Conservation (phyloP, 2,888 invertebrate species). For the Epistrophella euchroma region DNA sequence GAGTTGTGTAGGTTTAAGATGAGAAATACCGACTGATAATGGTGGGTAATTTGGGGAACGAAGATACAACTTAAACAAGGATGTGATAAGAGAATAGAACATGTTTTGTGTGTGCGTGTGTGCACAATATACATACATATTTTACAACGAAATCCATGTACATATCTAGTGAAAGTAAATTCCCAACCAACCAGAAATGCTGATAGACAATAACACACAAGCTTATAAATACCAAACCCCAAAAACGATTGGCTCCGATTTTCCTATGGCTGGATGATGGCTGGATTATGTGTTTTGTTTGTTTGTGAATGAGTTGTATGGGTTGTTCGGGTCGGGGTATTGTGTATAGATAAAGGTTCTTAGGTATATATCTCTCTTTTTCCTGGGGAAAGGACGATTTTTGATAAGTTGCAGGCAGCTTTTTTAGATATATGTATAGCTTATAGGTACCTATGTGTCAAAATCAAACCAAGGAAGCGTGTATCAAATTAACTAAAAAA, state of each 20-base stretch:
- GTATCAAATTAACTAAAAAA: too few species aligned
- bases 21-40: not conserved
- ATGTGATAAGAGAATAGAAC: constrained; percentile 14
- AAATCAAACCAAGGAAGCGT: too few species aligned
- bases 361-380: not conserved
- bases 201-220: constrained; percentile 21
- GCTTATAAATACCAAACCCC: constrained; percentile 22
- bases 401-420: not conserved
- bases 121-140: not conserved
- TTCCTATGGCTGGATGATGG: not conserved
- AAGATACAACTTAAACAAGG: not conserved
- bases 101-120: constrained; percentile 7
- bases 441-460: too few species aligned
- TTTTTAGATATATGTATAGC: not conserved
- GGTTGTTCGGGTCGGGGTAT: not conserved
- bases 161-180: constrained; percentile 22
- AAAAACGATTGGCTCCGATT: constrained; percentile 21
- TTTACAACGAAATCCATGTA: constrained; percentile 6
- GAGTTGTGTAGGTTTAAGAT: not conserved
- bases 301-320: not conserved
- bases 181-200: constrained; percentile 21
- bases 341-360: not conserved
- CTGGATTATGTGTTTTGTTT: constrained; percentile 10
- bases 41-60: not conserved
- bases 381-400: constrained; percentile 4